Base-by-base conservation (phyloP, 2,888 invertebrate genomes). In the Hecatera dysodea region DNA sequence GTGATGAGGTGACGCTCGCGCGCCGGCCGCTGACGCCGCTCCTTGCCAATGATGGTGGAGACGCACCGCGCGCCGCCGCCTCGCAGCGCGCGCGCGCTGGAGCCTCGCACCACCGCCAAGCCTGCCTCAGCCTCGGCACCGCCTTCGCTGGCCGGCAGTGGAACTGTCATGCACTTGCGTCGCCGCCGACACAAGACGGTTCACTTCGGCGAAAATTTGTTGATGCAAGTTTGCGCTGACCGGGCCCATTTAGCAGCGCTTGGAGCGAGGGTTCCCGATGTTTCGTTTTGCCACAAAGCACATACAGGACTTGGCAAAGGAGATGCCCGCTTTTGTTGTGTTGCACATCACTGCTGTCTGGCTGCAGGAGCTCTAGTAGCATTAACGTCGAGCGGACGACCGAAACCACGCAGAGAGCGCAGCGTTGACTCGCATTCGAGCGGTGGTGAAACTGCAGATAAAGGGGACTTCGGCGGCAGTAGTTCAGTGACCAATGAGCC, bases 131-230 rank as follows among this genome's bases (percentile, higher is more conserved):
- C 94, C 83, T 97, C 96, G 85, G 97, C 96, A 82, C 97, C 96
- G 82, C 91, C 95, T 81, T 97, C 96, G 85, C 94, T 93, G 86
- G 93, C 93, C 87, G 96, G 95, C 91, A 94, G 94, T 88, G 93
- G 93, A 87, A 94, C 92, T 85, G 91, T 93, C 84, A 95, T 97
- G 90, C 97, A 97, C 85, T 94, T 97, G 74, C 97, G 97, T 66
- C 96, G 98, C 71, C 96, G 97, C 67, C 96, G 98, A 72, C 97
- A 98, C 94, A 98, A 98, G 93, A 98, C 98, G 62, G 98, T 98
- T 63, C 98, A 98, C 92, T 98, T 98, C 90, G 98, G 98, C 72
- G 98, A 98, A 90, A 98, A 97, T 91, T 96, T 98, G 39, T 92
- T 97, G 83, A 96, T 97, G 92, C 97, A 97, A 92, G 97, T 97